Percentiles rank a stretch among this genome's conserved stretches.
phyloP scores from a whole-genome alignment of 2,888 invertebrate species.

The Pantelozetes paolii region DNA sequence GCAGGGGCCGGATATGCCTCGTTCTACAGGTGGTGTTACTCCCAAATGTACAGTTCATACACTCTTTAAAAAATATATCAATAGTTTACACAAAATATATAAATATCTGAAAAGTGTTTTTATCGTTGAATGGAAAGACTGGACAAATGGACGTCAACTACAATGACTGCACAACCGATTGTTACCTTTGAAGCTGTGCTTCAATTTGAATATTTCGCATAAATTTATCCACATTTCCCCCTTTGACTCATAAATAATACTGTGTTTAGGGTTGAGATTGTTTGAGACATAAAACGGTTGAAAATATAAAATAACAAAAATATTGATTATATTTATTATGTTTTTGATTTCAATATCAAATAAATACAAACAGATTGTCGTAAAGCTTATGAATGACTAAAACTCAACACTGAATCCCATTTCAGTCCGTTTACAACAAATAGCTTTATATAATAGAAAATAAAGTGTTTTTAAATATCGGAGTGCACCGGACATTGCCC shows the following conservation, averaged over 20 bases:
- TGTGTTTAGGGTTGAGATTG: neutral
- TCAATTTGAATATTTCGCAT: neutral
- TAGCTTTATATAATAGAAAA: neutral
- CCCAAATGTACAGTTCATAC: constrained; percentile 3
- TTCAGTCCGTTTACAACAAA: neutral
- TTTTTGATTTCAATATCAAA: neutral
- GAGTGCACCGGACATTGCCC: constrained; percentile 18
- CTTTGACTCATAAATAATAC: neutral
- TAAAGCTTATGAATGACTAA: neutral
- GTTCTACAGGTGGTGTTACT: constrained; percentile 36
- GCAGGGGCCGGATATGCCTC: constrained; percentile 34
- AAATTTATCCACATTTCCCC: neutral
- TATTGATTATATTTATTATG: neutral
- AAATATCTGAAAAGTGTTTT: neutral
- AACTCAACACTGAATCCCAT: neutral
- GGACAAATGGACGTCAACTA: constrained; percentile 23
- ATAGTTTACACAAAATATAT: neutral
- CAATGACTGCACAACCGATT: neutral
- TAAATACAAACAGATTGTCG: neutral
- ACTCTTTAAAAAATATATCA: neutral
- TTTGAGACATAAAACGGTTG: neutral
- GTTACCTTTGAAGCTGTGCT: neutral
- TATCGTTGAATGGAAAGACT: neutral
- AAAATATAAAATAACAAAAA: neutral
- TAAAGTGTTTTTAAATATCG: constrained; percentile 1